Base-by-base conservation (phyloP, 1,140 invertebrate species). In the Drosophila kohkoa region DNA sequence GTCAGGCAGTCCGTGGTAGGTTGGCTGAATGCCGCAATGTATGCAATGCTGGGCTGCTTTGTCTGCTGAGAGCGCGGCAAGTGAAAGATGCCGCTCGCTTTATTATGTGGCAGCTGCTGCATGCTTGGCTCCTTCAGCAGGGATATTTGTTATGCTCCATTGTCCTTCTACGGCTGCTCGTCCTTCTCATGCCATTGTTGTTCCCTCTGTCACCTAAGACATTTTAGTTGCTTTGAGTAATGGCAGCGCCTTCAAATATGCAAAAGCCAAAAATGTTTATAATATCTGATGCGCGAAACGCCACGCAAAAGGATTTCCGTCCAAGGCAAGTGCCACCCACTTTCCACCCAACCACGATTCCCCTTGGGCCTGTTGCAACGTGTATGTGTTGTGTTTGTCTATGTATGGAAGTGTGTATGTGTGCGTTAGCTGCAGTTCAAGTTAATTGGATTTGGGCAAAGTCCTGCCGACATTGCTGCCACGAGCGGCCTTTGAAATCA, bases 381-480 rank as follows among this genome's bases (percentile, higher is more conserved):
- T 49, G 45, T 45, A 20, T 38, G n/a, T 54, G 7, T 55, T 48
- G 11, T 48, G 41, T 13, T 43, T 43, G 7, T 43, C 55, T 8
- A 58, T 45, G 30, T 11, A n/a, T 30, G 20, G 20, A 25, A 4
- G 13, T 35, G 15, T 60, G 38, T 20, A 46, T 41, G 46, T 46
- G 20, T n/a, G 25, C 46, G 64, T 48, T 25, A 35, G 51, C 32
- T 77, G 73, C 80, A 88, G 77, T 83, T 83, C 85, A 83, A 88
- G 83, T 87, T 87, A 87, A 87, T 87, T 87, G 83, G 83, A 88
- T 87, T 88, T 88, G 73, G 83, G 70, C 85, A 87, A 77, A 87
- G 80, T 83, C 74, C 80, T 88, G 73, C 76, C 69, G 59, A 63
- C 72, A 73, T 51, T 51, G 30, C 15, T 65, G 70, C 51, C 64